Percentiles rank a stretch among this genome's conserved stretches.
These are phyloP conservation scores for Oplegnathus fasciatus DNA, from an alignment of 2,113 vertebrate genomes.

Conservation along the genomic window DNA sequence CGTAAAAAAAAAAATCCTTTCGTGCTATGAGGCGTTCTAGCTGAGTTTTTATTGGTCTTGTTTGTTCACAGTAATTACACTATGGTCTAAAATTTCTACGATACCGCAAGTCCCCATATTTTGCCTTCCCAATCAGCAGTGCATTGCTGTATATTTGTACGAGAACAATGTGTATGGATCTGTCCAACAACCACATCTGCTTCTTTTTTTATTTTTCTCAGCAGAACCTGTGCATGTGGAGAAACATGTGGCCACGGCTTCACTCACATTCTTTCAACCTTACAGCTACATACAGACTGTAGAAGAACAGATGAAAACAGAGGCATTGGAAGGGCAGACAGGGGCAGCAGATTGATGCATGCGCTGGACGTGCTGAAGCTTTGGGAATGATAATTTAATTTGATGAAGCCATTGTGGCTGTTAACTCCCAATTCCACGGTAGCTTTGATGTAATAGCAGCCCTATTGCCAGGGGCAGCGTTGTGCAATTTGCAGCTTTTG, in stretches of 20 bases:
- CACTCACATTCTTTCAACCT: neutral
- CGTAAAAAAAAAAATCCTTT: neutral
- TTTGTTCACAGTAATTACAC: constrained; percentile 20
- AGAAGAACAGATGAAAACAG: constrained; percentile 11
- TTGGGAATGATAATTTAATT: constrained; percentile 59
- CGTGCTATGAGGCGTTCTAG: neutral
- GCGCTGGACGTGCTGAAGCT: constrained; percentile 45
- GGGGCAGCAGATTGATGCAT: constrained; percentile 20
- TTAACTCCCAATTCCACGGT: constrained; percentile 19
- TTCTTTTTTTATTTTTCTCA: neutral
- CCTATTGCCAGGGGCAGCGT: constrained; percentile 7
- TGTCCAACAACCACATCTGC: neutral
- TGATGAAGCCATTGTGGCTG: constrained; percentile 26
- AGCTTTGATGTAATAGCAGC: constrained; percentile 41
- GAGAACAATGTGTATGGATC: neutral
- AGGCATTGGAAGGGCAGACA: neutral
- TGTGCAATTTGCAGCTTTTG: constrained; percentile 35
- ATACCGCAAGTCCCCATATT: neutral
- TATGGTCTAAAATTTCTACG: neutral
- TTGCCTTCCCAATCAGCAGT: neutral
- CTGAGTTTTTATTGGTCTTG: constrained; percentile 1
- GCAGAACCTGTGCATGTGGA: constrained; percentile 14
- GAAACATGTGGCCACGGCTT: constrained; percentile 12
- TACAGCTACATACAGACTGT: constrained; percentile 13
- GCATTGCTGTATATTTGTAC: neutral